Percentiles rank a stretch among this genome's conserved stretches.
Conservation (phyloP, 2,113 vertebrate genomes). For the Heliornis fulica region DNA sequence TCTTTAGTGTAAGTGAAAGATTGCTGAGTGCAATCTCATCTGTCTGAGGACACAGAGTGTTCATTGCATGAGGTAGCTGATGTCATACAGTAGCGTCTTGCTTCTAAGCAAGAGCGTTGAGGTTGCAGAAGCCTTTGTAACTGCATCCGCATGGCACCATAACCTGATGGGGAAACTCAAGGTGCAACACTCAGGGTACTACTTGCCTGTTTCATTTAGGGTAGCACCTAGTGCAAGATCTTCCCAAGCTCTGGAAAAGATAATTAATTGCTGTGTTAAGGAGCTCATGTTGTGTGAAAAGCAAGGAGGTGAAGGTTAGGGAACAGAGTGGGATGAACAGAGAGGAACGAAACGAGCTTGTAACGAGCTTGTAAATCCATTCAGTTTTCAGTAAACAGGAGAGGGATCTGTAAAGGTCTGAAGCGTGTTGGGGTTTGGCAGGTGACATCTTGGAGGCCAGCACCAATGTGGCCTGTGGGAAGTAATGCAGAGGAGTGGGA, state of each 20-base stretch:
- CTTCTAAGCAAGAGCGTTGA: background rate
- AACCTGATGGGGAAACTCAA: background rate
- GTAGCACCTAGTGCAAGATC: background rate
- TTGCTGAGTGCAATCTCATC: background rate
- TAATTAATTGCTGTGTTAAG: background rate
- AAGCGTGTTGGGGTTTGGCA: fast-evolving
- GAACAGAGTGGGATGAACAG: background rate
- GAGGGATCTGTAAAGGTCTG: background rate
- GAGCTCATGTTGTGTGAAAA: background rate
- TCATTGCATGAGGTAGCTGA: background rate
- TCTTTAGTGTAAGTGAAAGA: background rate
- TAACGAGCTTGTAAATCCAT: background rate
- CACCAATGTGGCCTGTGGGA: fast-evolving
- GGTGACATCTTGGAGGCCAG: background rate
- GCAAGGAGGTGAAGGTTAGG: background rate
- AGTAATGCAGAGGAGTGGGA: fast-evolving
- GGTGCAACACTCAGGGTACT: background rate
- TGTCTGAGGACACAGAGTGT: background rate
- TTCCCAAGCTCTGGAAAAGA: background rate
- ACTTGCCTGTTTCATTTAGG: background rate
- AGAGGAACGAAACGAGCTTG: fast-evolving
- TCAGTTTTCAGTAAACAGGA: background rate
- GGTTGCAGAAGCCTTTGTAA: background rate
- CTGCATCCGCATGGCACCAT: fast-evolving
- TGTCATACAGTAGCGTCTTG: fast-evolving